Base-by-base conservation (phyloP, 2,888 invertebrate genomes). In the Meiosimyza decipiens region DNA sequence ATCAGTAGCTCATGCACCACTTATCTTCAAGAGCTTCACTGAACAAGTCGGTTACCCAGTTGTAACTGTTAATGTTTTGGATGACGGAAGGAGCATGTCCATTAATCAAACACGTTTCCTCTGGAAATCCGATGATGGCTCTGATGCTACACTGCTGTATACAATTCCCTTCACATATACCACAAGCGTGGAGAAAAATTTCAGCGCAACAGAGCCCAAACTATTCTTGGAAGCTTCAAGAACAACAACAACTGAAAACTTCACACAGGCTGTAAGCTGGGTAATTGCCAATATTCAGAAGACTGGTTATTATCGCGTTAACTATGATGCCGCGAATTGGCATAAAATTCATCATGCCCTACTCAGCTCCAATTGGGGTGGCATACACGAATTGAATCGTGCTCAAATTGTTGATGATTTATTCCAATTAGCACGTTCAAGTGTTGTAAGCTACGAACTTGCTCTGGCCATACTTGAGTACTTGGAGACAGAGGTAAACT, bases 381-480 rank as follows among this genome's bases (percentile, higher is more conserved):
- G 70, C 4, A 92, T 95, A 67, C 89, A 92, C 76, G 89, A 90
- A 59, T 84, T 91, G 13, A 94, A 94, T 84, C 89, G 92, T 79
- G 95, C 94, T 5, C 94, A 95, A 87, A 89, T 93, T 40, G 90
- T 97, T 13, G 94, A 96, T 80, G 97, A 97, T 84, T 89, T 92
- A 1, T 89, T 94, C 78, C 92, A 92, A 85, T 89, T 93, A 72
- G 94, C 94, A 16, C 89, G 92, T 64, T 89, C 91, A n/a, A 90
- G 90, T 2, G 79, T 89, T 28, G 86, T 93, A 74, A 80, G 84
- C 1, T 94, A 94, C 81, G 83, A 85, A 0, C 85, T 89, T n/a
- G 91, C 93, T 0, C 89, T 96, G 59, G 88, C 89, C 16, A 88
- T 94, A 33, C 88, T 92, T 0, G 88, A 89, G 2, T 97, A 95